Evolutionary conservation across 64 coral and sea anemone genomes (phyloP).

Genomic region (Acropora yongei): DNA sequence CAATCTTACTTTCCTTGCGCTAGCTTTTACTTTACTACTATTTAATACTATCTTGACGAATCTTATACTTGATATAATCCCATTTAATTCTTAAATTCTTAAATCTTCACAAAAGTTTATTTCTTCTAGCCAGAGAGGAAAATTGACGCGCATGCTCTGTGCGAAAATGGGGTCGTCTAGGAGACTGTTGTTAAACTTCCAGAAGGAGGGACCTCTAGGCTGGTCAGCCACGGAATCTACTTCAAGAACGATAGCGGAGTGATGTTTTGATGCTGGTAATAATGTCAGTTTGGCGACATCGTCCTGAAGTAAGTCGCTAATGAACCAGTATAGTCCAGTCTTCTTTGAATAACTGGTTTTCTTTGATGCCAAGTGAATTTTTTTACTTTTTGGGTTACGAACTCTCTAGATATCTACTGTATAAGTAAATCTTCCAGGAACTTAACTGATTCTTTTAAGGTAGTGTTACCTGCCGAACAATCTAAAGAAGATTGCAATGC

Average conservation of each 20-base stretch:
- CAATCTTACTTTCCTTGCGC: not conserved
- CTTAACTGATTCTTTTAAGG: too few relatives aligned
- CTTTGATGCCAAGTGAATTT: too few relatives aligned
- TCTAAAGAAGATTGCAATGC: too few relatives aligned
- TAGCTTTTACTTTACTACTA: slow-evolving; percentile 29
- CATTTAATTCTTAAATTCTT: not conserved
- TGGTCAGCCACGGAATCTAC: not conserved
- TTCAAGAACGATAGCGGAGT: not conserved
- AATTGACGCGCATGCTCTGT: not conserved
- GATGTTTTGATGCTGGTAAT: not conserved
- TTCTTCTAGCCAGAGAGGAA: not conserved
- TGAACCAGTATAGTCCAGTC: not conserved
- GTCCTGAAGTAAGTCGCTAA: too few relatives aligned
- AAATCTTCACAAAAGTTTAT: not conserved
- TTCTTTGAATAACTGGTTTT: too few relatives aligned
- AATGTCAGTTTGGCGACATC: not conserved
- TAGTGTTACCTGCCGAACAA: too few relatives aligned
- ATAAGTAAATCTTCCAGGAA: too few relatives aligned
- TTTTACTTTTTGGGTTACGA: not conserved
- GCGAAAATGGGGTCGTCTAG: not conserved
- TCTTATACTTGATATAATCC: slow-evolving; percentile 42
- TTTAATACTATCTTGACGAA: not conserved
- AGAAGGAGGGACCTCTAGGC: not conserved
- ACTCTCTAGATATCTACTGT: too few relatives aligned
- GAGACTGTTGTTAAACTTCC: not conserved